Base-by-base conservation (phyloP, 1,140 invertebrate species). In the Harpegnathos saltator region DNA sequence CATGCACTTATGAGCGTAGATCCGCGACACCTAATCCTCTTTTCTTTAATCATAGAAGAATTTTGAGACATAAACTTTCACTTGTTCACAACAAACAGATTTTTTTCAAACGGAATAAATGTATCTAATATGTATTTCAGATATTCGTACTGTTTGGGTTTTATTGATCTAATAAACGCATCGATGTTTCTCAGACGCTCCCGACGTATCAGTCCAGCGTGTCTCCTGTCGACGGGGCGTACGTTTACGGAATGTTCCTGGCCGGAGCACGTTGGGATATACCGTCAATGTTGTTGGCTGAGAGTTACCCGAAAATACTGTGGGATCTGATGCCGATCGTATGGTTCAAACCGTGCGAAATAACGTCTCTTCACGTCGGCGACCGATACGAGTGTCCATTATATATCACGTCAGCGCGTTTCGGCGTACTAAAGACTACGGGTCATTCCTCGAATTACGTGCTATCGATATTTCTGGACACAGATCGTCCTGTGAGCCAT, bases 371-470 rank as follows among this genome's bases (percentile, higher is more conserved):
- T 87, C 62, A 89, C 1, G 94, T 95, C 66, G 95, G 94, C 0
- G 86, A 92, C 0, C 95, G 97, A 61, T 98, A 98, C 90, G 95
- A 95, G 77, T 98, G 97, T 92, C 98, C 98, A 5, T 94, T 98
- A 1, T 99, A 98, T 92, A 98, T 98, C 91, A 98, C 98, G 0
- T 96, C 97, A 17, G 98, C 97, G 84, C 95, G 98, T 82, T 96
- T 96, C 89, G 98, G 98, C 12, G 96, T 96, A 77, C 93, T 97
- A 14, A 98, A 97, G 61, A 98, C 98, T 0, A 98, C 98, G 0
- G 98, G 98, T 0, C 98, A 98, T 93, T 98, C 98, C 0, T 98
- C 98, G 0, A 98, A 99, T 94, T 99, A 97, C 94, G 97, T 99
- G 0, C 93, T 98, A 59, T 96, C 97, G 1, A 95, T 98, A 85